Evolutionary conservation across 2,797 vertebrate genomes (phyloP).

Genomic region (Chrysocyon brachyurus): DNA sequence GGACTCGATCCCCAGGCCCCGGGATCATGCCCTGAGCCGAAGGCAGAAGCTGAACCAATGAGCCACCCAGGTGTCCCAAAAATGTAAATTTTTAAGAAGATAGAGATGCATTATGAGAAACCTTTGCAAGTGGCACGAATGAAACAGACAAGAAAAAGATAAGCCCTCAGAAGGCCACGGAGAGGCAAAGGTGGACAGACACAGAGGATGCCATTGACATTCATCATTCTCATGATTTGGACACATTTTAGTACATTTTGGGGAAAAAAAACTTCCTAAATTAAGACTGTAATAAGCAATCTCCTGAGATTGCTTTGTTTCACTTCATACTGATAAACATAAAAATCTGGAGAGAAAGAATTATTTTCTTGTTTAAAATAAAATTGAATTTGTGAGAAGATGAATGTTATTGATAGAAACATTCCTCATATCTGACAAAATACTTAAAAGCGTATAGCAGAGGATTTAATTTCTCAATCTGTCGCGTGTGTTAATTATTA

Average conservation of each 20-base stretch:
- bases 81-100: constrained; percentile 96
- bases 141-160: constrained; percentile 85
- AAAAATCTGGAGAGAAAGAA: constrained; percentile 25
- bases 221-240: constrained; percentile 93
- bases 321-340: constrained; percentile 66
- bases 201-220: constrained; percentile 93
- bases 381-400: neutral
- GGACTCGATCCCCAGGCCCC: too few relatives aligned
- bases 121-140: constrained; percentile 97
- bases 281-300: constrained; percentile 71
- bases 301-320: constrained; percentile 74
- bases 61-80: constrained; percentile 76
- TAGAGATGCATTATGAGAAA: constrained; percentile 97
- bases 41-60: too few relatives aligned
- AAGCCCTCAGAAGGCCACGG: constrained; percentile 91
- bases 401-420: neutral
- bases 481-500: constrained; percentile 51
- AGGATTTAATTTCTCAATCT: constrained; percentile 57
- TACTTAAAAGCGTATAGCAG: neutral
- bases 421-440: constrained; percentile 43
- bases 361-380: constrained; percentile 73
- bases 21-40: too few relatives aligned
- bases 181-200: constrained; percentile 92
- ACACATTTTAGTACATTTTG: constrained; percentile 92
- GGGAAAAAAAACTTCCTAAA: constrained; percentile 70